A percentile compares a stretch with the other conserved stretches of the same genome.
These are phyloP conservation scores for Chromobotia macracanthus DNA, from an alignment of 2,797 vertebrate species.

Conservation along the genomic window DNA sequence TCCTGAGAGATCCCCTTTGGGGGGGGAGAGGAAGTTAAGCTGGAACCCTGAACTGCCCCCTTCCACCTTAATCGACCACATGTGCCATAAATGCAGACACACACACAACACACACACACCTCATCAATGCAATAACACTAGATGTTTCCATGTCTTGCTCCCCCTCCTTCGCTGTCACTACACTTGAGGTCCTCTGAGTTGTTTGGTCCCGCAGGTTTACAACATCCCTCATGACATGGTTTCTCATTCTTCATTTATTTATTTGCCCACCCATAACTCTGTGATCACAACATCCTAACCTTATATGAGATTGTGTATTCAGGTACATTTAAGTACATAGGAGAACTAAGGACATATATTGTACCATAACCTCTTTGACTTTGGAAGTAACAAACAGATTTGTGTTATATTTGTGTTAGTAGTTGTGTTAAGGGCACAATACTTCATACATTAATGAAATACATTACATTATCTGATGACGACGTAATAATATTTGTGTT, in stretches of 20 bases:
- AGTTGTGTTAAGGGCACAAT: too few species aligned
- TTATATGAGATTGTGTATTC: background rate
- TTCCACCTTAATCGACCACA: conserved; percentile 89
- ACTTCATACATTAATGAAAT: background rate
- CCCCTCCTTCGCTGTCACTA: background rate
- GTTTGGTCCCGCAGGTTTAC: conserved; percentile 17
- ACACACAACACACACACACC: conserved; percentile 40
- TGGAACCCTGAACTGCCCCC: conserved; percentile 79
- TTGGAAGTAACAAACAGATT: too few species aligned
- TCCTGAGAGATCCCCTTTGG: conserved; percentile 86
- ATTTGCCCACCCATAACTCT: background rate
- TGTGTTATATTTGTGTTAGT: too few species aligned
- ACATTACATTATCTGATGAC: background rate
- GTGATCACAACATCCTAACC: too few species aligned
- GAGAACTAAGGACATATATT: background rate
- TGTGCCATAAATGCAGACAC: conserved; percentile 79
- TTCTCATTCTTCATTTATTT: background rate
- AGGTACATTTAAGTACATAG: background rate
- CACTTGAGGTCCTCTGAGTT: background rate
- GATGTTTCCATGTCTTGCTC: conserved; percentile 25
- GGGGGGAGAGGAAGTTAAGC: conserved; percentile 87
- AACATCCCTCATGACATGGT: background rate
- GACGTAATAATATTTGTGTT: background rate
- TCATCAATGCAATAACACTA: conserved; percentile 16
- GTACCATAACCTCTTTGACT: too few species aligned